Evolutionary conservation across 2,797 vertebrate species (phyloP), one percentile per base, ranked within the genome.

Genomic region (Brachyrhaphis roseni): DNA sequence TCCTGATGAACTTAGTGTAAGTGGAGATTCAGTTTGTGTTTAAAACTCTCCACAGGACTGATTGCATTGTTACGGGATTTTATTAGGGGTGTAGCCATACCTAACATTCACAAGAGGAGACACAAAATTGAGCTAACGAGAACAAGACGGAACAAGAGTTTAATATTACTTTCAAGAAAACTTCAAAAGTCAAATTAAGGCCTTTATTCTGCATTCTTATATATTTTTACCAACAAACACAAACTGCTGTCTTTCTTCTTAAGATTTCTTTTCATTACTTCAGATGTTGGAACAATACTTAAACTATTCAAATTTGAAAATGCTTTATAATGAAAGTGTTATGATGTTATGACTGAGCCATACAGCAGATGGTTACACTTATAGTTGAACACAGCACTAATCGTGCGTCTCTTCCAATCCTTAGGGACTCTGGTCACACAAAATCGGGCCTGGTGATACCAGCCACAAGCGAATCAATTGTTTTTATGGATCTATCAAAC

Each of bases 341-440:
- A 23, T 53, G 49, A 10, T 68, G 10, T 41, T 68, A 13, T 28
- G n/a, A 59, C 26, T 59, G 55, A 59, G 59, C 13, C 7, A 0
- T 36, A 34, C 15, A 34, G 57, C 28, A 62, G 31, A 18, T 18
- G 15, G 59, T 18, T 18, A 64, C 31, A 8, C 15, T 55, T n/a
- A 4, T 5, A 55, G 12, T 49, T 49, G 5, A 70, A 1, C 49
- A 49, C 36, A 8, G 26, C 62, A 6, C 2, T 57, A 13, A 43
- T 81, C n/a, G 87, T 74, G 18, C 72, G 28, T 79, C 7, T 86
- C 18, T 4, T 72, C 88, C 23, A 85, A 2, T 80, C 88, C 23
- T 12, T 73, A 95, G 94, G 75, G 79, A 82, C 15, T 77, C 82
- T 62, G 1, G 2, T 43, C 53, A 75, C 55, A 7, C 28, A 20